phyloP scores from a whole-genome alignment of 2,113 vertebrate genomes.

The Falco punctatus region DNA sequence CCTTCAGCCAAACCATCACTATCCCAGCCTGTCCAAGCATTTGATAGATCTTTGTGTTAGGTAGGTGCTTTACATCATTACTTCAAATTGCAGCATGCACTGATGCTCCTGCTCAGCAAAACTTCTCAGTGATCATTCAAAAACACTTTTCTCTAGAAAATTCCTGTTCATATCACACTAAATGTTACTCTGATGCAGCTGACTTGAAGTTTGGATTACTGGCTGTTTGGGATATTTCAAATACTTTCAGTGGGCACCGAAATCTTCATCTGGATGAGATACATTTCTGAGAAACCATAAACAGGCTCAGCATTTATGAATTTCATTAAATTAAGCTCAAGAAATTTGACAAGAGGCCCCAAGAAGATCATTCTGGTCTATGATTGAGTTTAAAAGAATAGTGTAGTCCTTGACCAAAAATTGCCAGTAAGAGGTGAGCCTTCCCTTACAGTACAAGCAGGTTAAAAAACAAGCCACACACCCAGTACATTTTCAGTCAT shows the following conservation, averaged over 20 bases:
- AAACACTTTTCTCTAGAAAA: not conserved
- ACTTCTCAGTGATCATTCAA: not conserved
- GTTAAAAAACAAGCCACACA: not conserved
- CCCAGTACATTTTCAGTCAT: not conserved
- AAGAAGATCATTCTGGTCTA: not conserved
- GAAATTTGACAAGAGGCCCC: not conserved
- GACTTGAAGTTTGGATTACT: not conserved
- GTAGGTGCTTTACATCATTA: not conserved
- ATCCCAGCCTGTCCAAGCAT: not conserved
- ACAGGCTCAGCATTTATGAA: not conserved
- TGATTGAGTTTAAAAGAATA: not conserved
- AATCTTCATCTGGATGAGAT: not conserved
- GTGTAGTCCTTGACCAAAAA: not conserved
- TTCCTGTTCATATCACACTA: not conserved
- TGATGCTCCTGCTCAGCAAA: not conserved
- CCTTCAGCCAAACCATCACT: not conserved
- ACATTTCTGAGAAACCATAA: not conserved
- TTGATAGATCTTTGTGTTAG: not conserved
- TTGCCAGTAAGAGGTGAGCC: not conserved
- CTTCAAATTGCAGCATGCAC: not conserved
- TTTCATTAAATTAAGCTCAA: not conserved
- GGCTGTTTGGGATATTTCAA: not conserved
- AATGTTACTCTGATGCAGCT: not conserved
- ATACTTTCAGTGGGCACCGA: not conserved
- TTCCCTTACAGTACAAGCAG: not conserved